Base-by-base conservation (phyloP, 1,140 invertebrate species). In the Scaptomyza graminum region DNA sequence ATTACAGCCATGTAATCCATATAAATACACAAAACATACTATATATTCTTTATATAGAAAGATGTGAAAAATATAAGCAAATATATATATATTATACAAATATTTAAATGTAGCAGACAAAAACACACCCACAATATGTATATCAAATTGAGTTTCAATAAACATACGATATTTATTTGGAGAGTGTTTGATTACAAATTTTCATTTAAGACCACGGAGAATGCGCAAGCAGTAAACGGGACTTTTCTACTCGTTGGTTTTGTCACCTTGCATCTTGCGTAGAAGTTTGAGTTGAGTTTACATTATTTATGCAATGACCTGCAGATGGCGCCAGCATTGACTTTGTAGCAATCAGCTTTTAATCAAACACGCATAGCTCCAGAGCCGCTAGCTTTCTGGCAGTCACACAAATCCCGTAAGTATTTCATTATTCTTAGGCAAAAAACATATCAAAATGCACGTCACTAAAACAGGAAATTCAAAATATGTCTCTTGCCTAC, bases 121-220 rank as follows among this genome's bases (percentile, higher is more conserved):
- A 60, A 68, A 54, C 54, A 76, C 51, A 80, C 22, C 56, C 66
- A 64, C 52, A 79, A 62, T 82, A 83, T 88, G 72, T 88, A 88
- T 87, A 83, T 87, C 83, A 76, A 85, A 76, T 83, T 88, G 83
- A 88, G 84, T 88, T 87, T 87, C 83, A 87, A 87, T 87, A 87
- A 87, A 87, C 66, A 79, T 73, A 74, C 84, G 78, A 87, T 84
- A 88, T 88, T 88, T 79, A 87, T 76, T 88, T 87, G 68, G 57
- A 69, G 16, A 44, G 18, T 22, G 4, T 22, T 22, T 22, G 4
- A 22, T 22, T 22, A 22, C 18, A 22, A 22, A 22, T 22, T 22
- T 22, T 1, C 1, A 22, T 22, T 22, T 22, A 22, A 22, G 4
- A 22, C 18, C 2, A 22, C 2, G 18, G 18, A 22, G 5, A 28